Evolutionary conservation across 2,113 vertebrate genomes (phyloP).

Genomic region (Notothenia rossii): DNA sequence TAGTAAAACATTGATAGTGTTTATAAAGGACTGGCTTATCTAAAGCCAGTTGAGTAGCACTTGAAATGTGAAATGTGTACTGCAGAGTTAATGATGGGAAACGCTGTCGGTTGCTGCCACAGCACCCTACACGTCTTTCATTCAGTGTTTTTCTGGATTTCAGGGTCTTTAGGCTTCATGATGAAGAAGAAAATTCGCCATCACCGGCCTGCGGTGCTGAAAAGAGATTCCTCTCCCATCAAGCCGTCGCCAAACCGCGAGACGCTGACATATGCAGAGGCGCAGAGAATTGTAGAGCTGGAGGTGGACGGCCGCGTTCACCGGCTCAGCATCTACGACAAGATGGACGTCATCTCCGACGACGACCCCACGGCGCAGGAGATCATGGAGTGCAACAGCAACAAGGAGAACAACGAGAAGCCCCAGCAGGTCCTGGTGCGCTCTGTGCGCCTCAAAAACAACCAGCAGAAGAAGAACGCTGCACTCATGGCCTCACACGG

Average conservation of each 20-base stretch:
- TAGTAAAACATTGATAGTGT: neutral
- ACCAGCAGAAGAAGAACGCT: conserved; percentile 91
- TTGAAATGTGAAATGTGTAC: neutral
- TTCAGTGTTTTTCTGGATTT: neutral
- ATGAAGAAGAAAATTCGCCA: conserved; percentile 97
- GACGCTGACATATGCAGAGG: conserved; percentile 96
- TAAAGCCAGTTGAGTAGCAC: too few relatives aligned
- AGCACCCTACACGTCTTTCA: neutral
- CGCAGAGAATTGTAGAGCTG: conserved; percentile 98
- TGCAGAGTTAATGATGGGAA: neutral
- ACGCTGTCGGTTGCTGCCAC: neutral
- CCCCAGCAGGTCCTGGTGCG: conserved; percentile 89
- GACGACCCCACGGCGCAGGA: conserved; percentile 97
- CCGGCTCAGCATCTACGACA: conserved; percentile 96
- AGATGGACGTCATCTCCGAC: conserved; percentile 92
- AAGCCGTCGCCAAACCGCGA: conserved; percentile 95
- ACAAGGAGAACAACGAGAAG: conserved; percentile 97
- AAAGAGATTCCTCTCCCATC: conserved; percentile 93
- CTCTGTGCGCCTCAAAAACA: conserved; percentile 93
- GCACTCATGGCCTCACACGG: conserved; percentile 83
- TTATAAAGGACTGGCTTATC: too few relatives aligned
- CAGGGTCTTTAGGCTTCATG: conserved; percentile 49
- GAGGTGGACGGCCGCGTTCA: conserved; percentile 97
- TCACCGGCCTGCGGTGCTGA: conserved; percentile 85
- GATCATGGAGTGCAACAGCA: conserved; percentile 97